Evolutionary conservation across 2,797 vertebrate genomes (phyloP).

Genomic region (Fistularia commersonii): DNA sequence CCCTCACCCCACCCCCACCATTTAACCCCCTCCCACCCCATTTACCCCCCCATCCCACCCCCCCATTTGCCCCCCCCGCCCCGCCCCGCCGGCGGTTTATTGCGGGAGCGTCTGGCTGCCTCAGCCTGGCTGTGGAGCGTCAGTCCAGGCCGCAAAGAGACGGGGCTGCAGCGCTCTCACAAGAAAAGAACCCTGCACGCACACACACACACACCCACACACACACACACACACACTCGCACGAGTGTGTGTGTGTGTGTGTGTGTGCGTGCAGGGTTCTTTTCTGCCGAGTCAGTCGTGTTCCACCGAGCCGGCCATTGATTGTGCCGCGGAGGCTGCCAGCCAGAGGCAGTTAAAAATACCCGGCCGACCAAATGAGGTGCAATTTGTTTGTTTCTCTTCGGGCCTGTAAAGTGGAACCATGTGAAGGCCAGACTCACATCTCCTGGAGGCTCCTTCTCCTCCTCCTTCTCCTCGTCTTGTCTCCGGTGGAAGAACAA

Average conservation of each 20-base stretch:
- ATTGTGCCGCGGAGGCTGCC: constrained; percentile 61
- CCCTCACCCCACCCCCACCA: no score
- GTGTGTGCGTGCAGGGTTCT: constrained; percentile 20
- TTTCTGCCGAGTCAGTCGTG: constrained; percentile 62
- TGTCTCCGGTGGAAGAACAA: no score
- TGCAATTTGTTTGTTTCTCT: constrained; percentile 83
- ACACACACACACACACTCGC: no score
- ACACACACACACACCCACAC: no score
- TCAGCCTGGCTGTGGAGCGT: constrained; percentile 49
- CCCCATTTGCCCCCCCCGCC: no score
- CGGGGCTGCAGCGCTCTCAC: constrained; percentile 47
- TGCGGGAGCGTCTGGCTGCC: constrained; percentile 42
- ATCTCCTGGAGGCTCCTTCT: constrained; percentile 60
- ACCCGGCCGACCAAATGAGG: constrained; percentile 71
- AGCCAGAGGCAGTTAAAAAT: constrained; percentile 77
- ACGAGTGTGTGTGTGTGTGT: not conserved
- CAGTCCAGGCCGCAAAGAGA: constrained; percentile 56
- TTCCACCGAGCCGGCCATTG: constrained; percentile 65
- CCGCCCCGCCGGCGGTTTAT: no score
- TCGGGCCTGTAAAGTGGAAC: constrained; percentile 77
- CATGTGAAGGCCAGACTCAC: constrained; percentile 71
- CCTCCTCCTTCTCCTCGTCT: constrained; percentile 52
- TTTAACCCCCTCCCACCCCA: no score
- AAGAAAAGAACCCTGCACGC: constrained; percentile 53
- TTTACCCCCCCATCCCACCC: constrained; percentile 7